phyloP scores from a whole-genome alignment of 2,113 vertebrate species.

The Diadophis punctatus region DNA sequence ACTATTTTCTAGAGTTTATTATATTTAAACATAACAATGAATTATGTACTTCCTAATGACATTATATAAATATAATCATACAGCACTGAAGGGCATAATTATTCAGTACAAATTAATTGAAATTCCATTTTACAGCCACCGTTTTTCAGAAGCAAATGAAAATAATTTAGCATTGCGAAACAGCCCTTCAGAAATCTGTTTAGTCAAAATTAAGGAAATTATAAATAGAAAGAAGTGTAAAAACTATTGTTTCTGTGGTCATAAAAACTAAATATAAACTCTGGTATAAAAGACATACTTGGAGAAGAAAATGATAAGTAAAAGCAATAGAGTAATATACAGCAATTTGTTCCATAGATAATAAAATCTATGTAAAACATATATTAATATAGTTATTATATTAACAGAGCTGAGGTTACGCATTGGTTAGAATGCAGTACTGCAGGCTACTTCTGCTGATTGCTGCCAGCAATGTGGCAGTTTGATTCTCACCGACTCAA shows the following conservation, averaged over 20 bases:
- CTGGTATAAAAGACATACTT: slow-evolving; percentile 48
- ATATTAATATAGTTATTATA: slow-evolving; percentile 40
- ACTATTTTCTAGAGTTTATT: slow-evolving; percentile 41
- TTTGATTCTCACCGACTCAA: too few relatives aligned
- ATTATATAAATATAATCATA: slow-evolving; percentile 18
- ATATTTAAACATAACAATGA: slow-evolving; percentile 33
- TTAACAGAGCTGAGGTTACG: too few relatives aligned
- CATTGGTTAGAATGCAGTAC: too few relatives aligned
- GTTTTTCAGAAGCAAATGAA: slow-evolving; percentile 55
- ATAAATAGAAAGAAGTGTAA: slow-evolving; percentile 67
- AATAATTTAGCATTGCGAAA: slow-evolving; percentile 59
- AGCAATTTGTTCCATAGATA: slow-evolving; percentile 49
- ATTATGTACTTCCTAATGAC: slow-evolving; percentile 45
- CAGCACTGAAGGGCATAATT: slow-evolving; percentile 56
- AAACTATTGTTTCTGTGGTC: slow-evolving; percentile 63
- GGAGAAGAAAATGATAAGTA: slow-evolving; percentile 60
- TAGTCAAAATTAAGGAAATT: slow-evolving; percentile 67
- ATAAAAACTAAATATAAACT: slow-evolving; percentile 50
- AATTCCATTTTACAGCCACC: slow-evolving; percentile 55
- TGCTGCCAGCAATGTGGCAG: too few relatives aligned
- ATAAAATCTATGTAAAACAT: slow-evolving; percentile 49
- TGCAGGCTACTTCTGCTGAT: too few relatives aligned
- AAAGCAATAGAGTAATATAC: slow-evolving; percentile 52
- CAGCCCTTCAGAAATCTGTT: slow-evolving; percentile 46
- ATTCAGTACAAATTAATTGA: slow-evolving; percentile 48